These are phyloP conservation scores for Pollenia griseotomentosa DNA, from an alignment of 2,888 invertebrate genomes.

Conservation along the genomic window DNA sequence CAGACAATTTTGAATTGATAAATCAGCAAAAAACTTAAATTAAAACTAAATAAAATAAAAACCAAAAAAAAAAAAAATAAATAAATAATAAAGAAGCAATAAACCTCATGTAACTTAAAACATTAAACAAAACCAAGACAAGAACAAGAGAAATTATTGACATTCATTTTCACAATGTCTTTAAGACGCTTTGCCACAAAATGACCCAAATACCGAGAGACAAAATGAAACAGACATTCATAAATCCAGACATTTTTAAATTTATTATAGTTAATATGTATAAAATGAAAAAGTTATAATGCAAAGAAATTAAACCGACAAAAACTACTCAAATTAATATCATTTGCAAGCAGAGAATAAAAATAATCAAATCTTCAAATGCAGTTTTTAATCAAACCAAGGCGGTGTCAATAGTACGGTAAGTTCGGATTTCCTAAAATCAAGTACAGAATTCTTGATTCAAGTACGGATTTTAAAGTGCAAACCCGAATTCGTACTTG, in stretches of 20 bases:
- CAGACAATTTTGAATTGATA: slow-evolving; percentile 63
- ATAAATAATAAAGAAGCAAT: slow-evolving; percentile 52
- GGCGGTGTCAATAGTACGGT: background rate
- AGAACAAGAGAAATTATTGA: slow-evolving; percentile 65
- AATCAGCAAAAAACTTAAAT: slow-evolving; percentile 45
- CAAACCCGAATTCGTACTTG: no score
- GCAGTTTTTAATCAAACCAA: background rate
- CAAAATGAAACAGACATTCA: slow-evolving; percentile 33
- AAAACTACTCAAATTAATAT: slow-evolving; percentile 57
- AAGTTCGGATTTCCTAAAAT: background rate
- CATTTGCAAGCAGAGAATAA: background rate
- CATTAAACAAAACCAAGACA: slow-evolving; percentile 50
- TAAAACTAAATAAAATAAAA: slow-evolving; percentile 38
- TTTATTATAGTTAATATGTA: background rate
- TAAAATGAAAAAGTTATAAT: slow-evolving; percentile 45
- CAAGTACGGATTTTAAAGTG: no score
- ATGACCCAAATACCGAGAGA: slow-evolving; percentile 65
- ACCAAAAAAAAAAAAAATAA: slow-evolving; percentile 23
- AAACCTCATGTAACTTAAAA: slow-evolving; percentile 44
- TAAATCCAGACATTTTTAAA: slow-evolving; percentile 33
- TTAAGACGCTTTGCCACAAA: slow-evolving; percentile 39
- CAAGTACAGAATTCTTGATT: no score
- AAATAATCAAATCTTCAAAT: slow-evolving; percentile 4
- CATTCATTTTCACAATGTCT: slow-evolving; percentile 55
- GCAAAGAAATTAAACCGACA: slow-evolving; percentile 11